phyloP scores from a whole-genome alignment of 2,113 vertebrate species.

The Alaudala cheleensis region DNA sequence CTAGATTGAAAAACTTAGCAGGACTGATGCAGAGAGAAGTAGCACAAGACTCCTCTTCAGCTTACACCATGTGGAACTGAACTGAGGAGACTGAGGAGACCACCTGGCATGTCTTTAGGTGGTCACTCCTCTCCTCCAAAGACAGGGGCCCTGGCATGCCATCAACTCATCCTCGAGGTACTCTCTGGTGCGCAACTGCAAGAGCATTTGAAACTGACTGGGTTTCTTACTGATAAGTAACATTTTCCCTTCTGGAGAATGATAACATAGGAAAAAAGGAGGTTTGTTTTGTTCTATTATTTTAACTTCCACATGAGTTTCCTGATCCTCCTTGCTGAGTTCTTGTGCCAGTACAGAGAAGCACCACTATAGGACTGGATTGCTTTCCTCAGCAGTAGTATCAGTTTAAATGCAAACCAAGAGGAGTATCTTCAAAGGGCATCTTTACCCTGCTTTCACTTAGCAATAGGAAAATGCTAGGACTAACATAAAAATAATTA shows the following conservation, averaged over 20 bases:
- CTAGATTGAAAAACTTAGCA: neutral
- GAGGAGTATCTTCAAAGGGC: neutral
- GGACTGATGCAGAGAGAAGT: neutral
- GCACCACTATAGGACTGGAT: rapidly evolving
- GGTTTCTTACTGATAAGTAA: neutral
- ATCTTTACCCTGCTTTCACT: neutral
- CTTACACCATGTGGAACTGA: neutral
- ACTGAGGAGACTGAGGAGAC: neutral
- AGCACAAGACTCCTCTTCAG: neutral
- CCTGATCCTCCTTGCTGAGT: neutral
- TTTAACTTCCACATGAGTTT: neutral
- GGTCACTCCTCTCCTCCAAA: neutral
- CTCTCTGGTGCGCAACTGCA: neutral
- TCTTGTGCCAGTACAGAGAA: neutral
- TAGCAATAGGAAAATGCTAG: neutral
- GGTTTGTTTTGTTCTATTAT: neutral
- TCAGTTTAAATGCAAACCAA: neutral
- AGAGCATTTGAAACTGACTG: neutral
- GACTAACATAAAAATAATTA: neutral
- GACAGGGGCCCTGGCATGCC: neutral
- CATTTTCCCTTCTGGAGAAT: neutral
- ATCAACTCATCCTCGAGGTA: neutral
- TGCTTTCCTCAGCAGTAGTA: neutral
- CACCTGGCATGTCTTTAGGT: neutral
- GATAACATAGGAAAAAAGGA: neutral